Evolutionary conservation across 2,113 vertebrate genomes (phyloP).

Genomic region (Chloropsis cyanopogon): DNA sequence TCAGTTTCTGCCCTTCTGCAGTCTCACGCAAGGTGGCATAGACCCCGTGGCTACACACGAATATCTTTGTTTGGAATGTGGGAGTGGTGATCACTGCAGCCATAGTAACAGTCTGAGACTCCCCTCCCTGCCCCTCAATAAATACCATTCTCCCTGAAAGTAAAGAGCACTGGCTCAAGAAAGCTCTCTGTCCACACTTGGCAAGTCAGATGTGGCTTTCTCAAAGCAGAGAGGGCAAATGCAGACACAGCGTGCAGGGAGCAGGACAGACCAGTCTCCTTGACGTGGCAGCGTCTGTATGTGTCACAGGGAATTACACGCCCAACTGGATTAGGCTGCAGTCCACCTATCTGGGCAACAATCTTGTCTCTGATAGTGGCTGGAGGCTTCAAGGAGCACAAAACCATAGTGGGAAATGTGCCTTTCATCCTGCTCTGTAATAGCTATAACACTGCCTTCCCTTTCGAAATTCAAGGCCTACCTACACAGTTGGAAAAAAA

Average conservation of each 20-base stretch:
- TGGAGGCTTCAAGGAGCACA: slow-evolving; percentile 4
- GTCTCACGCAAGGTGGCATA: background rate
- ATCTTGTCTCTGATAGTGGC: slow-evolving; percentile 8
- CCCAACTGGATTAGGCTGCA: background rate
- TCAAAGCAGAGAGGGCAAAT: background rate
- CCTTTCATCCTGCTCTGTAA: background rate
- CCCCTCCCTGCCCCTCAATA: background rate
- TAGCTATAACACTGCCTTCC: background rate
- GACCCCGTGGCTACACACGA: background rate
- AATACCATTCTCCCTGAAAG: background rate
- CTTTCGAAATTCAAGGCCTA: background rate
- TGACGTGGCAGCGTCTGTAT: background rate
- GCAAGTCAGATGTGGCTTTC: background rate
- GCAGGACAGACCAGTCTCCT: slow-evolving; percentile 31
- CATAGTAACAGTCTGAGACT: background rate
- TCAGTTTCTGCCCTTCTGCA: background rate
- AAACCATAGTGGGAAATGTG: background rate
- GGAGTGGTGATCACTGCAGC: background rate
- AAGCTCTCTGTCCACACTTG: background rate
- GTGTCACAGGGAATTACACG: slow-evolving; percentile 15
- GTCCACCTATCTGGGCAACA: background rate
- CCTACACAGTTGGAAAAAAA: background rate
- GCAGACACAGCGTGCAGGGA: background rate
- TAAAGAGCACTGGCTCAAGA: background rate
- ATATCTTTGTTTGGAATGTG: accelerated